Evolutionary conservation across 2,888 invertebrate species (phyloP), one percentile per base, ranked within the genome.

Genomic region (Podotricha telesiphe): DNA sequence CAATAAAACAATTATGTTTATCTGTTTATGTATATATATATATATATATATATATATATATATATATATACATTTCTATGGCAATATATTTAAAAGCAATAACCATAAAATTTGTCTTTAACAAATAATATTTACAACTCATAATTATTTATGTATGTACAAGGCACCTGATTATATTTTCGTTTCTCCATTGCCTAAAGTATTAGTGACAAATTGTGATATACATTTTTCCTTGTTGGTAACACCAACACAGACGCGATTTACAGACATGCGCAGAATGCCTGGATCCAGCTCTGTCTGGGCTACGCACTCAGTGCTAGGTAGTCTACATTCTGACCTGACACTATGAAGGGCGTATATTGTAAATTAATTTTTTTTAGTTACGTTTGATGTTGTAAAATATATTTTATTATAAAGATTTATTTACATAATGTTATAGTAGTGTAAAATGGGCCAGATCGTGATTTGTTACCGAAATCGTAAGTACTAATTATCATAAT

Each of bases 291-390:
- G 51, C 17, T 61, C 7, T 7, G 55, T 15, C 34, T 28, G 34
- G 55, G 34, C 55, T 15, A 55, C 42, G 45, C 6, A 11, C n/a
- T 42, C 22, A 28, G 22, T 5, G n/a, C 51, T 51, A 51, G 22
- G 11, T 42, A 59, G 40, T 59, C 59, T 59, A 61, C 45, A 5
- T 45, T 45, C n/a, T 5, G 40, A 58, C 15, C 40, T 58, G 56
- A 20, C 56, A 58, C 40, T 58, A 58, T 58, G 56, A 58, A 40
- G 56, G n/a, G 19, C 15, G 56, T 15, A 40, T 58, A 40, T 58
- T 58, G 20, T 40, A 13, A 40, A 40, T 58, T 58, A 20, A 58
- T 11, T 58, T 58, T 20, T 40, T 40, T 58, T 15, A 40, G 40
- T 40, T 58, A 1, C 13, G 40, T 58, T 58, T 40, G 15, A 40